A percentile compares a stretch with the other conserved stretches of the same genome.
phyloP scores from a whole-genome alignment of 1,140 invertebrate genomes.

The Glossosoma conforme region DNA sequence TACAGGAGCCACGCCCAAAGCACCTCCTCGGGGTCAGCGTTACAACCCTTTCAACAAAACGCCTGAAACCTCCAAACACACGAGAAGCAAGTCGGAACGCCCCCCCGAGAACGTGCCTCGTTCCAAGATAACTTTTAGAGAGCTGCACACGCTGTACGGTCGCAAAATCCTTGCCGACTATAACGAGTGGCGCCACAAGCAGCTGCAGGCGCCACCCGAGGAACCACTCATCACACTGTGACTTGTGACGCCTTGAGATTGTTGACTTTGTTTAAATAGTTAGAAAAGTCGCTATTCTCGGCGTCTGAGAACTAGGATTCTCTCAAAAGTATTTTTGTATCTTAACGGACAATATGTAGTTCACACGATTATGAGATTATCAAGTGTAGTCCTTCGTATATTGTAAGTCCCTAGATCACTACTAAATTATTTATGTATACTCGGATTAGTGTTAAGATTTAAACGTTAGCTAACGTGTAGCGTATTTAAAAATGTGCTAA shows the following conservation, averaged over 20 bases:
- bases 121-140: conserved; percentile 61
- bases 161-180: conserved; percentile 62
- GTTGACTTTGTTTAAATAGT: not conserved
- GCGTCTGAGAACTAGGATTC: conserved; percentile 3
- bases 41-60: conserved; percentile 47
- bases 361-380: too few relatives aligned
- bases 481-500: too few relatives aligned
- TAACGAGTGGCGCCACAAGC: conserved; percentile 59
- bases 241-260: not conserved
- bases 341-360: too few relatives aligned
- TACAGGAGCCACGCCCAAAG: conserved; percentile 38
- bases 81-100: conserved; percentile 41
- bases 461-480: too few relatives aligned
- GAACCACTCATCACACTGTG: conserved; percentile 7
- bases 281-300: not conserved
- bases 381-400: too few relatives aligned
- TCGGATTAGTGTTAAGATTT: too few relatives aligned
- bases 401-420: too few relatives aligned
- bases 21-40: conserved; percentile 43
- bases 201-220: conserved; percentile 6
- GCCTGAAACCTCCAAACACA: conserved; percentile 31
- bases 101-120: conserved; percentile 33
- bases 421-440: too few relatives aligned
- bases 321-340: too few relatives aligned
- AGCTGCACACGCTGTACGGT: conserved; percentile 65